Evolutionary conservation across 2,113 vertebrate species (phyloP), one percentile per base, ranked within the genome.

Genomic region (Fregetta grallaria): DNA sequence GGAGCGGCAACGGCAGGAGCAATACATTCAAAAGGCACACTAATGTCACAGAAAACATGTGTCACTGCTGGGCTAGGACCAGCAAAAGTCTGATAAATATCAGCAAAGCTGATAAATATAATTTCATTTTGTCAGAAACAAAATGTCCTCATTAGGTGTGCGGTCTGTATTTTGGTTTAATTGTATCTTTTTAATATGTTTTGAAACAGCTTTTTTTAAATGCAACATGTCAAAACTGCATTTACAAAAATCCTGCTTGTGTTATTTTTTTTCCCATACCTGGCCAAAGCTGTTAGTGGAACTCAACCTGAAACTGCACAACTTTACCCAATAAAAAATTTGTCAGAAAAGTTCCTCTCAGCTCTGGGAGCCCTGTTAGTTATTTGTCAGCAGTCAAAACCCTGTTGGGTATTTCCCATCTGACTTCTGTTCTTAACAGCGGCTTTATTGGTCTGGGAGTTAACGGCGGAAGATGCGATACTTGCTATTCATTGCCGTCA

Each of bases 361-460:
- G 90, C 88, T 93, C 75, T 59, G 50, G 90, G 88, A 96, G 82
- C 71, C 84, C 63, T 70, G 78, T 38, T 92, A 85, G 42, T 88
- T 95, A 92, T 96, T 97, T 95, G 88, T 93, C 90, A 93, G 81
- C 92, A 86, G 87, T 75, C 82, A 86, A 94, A 96, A 61, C 94
- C 92, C 93, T 86, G 85, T 76, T 90, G 96, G 85, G 85, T 82
- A 78, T 96, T 94, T 96, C 96, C 92, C 96, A 92, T 70, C 75
- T 95, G 94, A 94, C 87, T 96, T 78, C 91, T 90, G 88, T 71
- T 68, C 94, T 96, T 96, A 96, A 73, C 90, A 90, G 93, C n/a
- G 3, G 62, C 92, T 95, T 97, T 95, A 97, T 95, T 94, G 95
- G 85, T 90, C 50, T 96, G 96, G 90, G 93, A 96, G 95, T 94